Percentiles rank a stretch among this genome's conserved stretches.
Evolutionary conservation across 2,113 vertebrate genomes (phyloP).

Genomic region (Eclectus roratus): DNA sequence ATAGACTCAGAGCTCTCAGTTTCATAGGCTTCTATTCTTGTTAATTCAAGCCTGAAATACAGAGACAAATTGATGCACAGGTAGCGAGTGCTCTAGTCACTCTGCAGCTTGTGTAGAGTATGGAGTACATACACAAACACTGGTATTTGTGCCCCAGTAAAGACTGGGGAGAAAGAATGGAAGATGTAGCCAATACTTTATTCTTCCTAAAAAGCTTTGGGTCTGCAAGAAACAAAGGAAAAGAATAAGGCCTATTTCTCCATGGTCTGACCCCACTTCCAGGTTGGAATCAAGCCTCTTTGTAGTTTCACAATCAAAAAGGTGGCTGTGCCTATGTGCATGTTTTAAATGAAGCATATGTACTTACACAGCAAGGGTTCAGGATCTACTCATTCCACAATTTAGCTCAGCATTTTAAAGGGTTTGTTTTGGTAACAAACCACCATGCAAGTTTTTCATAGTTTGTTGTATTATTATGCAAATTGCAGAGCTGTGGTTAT

Average conservation of each 20-base stretch:
- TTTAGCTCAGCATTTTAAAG: background rate
- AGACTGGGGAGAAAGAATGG: background rate
- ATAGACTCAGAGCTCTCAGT: background rate
- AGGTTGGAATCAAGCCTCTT: background rate
- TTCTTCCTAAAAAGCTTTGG: background rate
- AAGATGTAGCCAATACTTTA: background rate
- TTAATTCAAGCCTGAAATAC: background rate
- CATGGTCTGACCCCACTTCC: too few relatives aligned
- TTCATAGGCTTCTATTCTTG: background rate
- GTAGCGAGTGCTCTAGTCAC: background rate
- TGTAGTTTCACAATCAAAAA: background rate
- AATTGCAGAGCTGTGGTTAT: slow-evolving; percentile 51
- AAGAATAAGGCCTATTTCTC: background rate
- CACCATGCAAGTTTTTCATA: slow-evolving; percentile 8
- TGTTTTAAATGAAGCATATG: background rate
- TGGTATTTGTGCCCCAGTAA: background rate
- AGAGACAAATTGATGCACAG: background rate
- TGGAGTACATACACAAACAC: background rate
- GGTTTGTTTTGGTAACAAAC: slow-evolving; percentile 48
- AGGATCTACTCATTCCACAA: background rate
- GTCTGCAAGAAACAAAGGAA: background rate
- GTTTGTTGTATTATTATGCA: slow-evolving; percentile 49
- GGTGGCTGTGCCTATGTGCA: background rate
- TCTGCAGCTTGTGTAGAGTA: background rate
- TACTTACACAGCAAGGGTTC: background rate